Evolutionary conservation across 2,888 invertebrate species (phyloP).

Genomic region (Myopa testacea): DNA sequence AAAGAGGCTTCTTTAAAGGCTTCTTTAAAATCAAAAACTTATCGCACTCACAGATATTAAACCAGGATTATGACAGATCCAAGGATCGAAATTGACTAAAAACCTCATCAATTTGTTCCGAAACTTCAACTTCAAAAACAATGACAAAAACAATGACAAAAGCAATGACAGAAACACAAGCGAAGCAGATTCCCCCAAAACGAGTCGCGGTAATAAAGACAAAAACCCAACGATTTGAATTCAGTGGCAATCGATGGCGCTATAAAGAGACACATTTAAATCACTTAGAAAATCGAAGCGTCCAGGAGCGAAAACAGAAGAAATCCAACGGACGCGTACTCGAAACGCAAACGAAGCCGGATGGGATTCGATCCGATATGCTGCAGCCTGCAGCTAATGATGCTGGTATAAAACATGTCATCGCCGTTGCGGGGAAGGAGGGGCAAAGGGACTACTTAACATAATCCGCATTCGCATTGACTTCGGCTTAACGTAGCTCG

Average conservation of each 20-base stretch:
- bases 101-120: conserved; percentile 30
- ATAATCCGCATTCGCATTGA: conserved; percentile 25
- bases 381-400: conserved; percentile 26
- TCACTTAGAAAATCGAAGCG: conserved; percentile 21
- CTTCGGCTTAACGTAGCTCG: not conserved
- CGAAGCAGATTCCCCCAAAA: not conserved
- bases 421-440: not conserved
- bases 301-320: not conserved
- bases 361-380: not conserved
- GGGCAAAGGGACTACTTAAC: conserved; percentile 15
- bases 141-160: not conserved
- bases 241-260: conserved; percentile 38
- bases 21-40: too few relatives aligned
- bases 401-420: conserved; percentile 11
- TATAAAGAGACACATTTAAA: conserved; percentile 38
- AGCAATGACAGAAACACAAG: not conserved
- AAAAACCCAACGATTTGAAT: conserved; percentile 30
- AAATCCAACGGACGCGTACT: conserved; percentile 11
- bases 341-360: conserved; percentile 15
- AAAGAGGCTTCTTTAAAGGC: too few relatives aligned
- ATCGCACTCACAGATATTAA: conserved; percentile 17
- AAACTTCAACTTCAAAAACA: conserved; percentile 18
- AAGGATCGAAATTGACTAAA: conserved; percentile 28
- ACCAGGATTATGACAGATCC: conserved; percentile 29
- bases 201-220: conserved; percentile 23